Conservation (phyloP, 1,140 invertebrate species). For the Drosophila dunni region DNA sequence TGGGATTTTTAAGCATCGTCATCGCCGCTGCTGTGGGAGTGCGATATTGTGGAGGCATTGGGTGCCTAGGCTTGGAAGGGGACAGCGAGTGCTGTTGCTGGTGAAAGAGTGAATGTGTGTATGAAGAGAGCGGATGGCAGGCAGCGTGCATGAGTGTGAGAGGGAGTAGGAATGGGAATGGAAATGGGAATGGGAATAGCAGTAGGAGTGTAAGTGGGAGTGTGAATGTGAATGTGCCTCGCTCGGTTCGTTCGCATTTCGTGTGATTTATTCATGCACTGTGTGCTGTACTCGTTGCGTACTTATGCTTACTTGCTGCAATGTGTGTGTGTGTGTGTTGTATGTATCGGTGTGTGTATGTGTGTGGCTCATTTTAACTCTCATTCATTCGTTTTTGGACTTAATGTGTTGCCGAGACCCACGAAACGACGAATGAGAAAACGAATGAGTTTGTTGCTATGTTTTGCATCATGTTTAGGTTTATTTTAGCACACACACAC, state of each 20-base stretch:
- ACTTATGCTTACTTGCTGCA: constrained; percentile 78
- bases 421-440: constrained; percentile 78
- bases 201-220: constrained; percentile 2
- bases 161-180: constrained; percentile 42
- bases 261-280: constrained; percentile 77
- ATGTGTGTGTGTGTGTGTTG: constrained; percentile 35
- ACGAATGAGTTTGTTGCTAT: constrained; percentile 77
- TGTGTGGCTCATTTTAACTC: constrained; percentile 78
- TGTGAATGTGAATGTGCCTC: constrained; percentile 53
- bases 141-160: constrained; percentile 6
- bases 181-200: constrained; percentile 25
- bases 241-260: constrained; percentile 78
- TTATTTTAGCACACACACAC: constrained; percentile 72
- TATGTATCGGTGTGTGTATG: constrained; percentile 46
- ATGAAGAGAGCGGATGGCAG: constrained; percentile 45
- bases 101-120: constrained; percentile 75
- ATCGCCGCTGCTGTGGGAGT: constrained; percentile 34
- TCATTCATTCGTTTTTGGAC: constrained; percentile 79
- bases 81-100: constrained; percentile 39
- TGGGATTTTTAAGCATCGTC: constrained; percentile 78
- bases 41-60: constrained; percentile 14
- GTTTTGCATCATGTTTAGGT: constrained; percentile 73
- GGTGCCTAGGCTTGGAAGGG: background rate
- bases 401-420: constrained; percentile 68
- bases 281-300: constrained; percentile 72